Percentiles rank a stretch among this genome's conserved stretches.
Conservation (phyloP, 2,113 vertebrate species). For the Megaceryle torquata region DNA sequence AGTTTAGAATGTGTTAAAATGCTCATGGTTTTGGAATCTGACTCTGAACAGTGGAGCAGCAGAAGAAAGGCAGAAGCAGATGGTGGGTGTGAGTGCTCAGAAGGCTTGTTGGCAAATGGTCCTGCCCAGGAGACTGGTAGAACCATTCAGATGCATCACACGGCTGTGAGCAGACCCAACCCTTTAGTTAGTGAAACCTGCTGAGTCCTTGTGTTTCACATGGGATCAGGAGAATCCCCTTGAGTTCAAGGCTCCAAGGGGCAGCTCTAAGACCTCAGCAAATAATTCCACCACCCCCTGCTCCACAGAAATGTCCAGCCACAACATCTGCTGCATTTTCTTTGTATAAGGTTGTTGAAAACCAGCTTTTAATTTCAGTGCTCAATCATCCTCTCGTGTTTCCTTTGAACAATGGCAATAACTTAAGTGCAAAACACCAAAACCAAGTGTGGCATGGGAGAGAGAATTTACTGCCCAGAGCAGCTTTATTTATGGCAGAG, state of each 20-base stretch:
- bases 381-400: accelerated
- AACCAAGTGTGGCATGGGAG: not conserved
- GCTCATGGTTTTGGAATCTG: not conserved
- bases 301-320: not conserved
- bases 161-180: not conserved
- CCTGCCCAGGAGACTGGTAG: not conserved
- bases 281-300: not conserved
- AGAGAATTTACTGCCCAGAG: not conserved
- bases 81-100: no score
- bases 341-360: not conserved
- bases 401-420: not conserved
- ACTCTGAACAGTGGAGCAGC: not conserved
- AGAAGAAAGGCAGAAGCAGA: not conserved
- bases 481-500: not conserved
- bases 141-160: not conserved
- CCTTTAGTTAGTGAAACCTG: not conserved
- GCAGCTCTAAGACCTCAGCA: not conserved
- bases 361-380: not conserved
- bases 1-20: not conserved
- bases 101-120: not conserved
- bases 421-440: not conserved
- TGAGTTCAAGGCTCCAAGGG: not conserved
- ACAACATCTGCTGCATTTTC: not conserved
- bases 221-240: not conserved
- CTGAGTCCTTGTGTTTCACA: not conserved